Percentiles rank a stretch among this genome's conserved stretches.
These are phyloP conservation scores for Torymus tubicola DNA, from an alignment of 2,888 invertebrate genomes.

Conservation along the genomic window DNA sequence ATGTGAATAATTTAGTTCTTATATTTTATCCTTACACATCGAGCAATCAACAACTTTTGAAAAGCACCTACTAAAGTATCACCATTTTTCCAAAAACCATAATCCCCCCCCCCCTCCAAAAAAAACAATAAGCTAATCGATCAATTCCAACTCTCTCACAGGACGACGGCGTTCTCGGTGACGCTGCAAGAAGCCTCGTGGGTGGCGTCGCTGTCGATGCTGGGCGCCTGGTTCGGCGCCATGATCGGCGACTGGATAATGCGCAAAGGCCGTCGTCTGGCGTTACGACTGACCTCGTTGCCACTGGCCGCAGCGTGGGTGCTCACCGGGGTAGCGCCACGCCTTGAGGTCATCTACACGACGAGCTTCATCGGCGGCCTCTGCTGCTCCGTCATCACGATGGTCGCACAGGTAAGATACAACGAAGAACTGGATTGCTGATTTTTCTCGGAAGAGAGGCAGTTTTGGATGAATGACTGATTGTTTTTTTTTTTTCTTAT, in stretches of 20 bases:
- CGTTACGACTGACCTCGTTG: slow-evolving; percentile 84
- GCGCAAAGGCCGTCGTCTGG: slow-evolving; percentile 84
- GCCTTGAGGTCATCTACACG: slow-evolving; percentile 87
- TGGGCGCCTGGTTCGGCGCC: slow-evolving; percentile 89
- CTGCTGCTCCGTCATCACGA: slow-evolving; percentile 86
- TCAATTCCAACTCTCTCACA: too few species aligned
- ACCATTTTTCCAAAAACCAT: too few species aligned
- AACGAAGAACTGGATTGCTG: background rate
- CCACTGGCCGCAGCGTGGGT: slow-evolving; percentile 90
- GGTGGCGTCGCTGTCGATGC: slow-evolving; percentile 87
- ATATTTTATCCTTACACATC: too few species aligned
- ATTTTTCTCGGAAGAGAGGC: too few species aligned
- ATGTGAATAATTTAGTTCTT: too few species aligned
- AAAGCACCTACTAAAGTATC: too few species aligned
- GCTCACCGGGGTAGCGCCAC: slow-evolving; percentile 86
- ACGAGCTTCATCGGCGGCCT: slow-evolving; percentile 91
- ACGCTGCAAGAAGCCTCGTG: slow-evolving; percentile 88
- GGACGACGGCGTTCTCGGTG: slow-evolving; percentile 80
- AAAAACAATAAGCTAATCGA: too few species aligned
- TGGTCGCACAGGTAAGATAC: slow-evolving; percentile 83
- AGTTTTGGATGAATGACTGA: too few species aligned
- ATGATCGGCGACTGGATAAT: slow-evolving; percentile 88
- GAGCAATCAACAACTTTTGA: too few species aligned
- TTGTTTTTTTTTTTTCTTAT: too few species aligned
- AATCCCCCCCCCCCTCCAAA: too few species aligned